Percentiles rank a stretch among this genome's conserved stretches.
phyloP scores from a whole-genome alignment of 2,113 vertebrate species.

The Dasyornis broadbenti region DNA sequence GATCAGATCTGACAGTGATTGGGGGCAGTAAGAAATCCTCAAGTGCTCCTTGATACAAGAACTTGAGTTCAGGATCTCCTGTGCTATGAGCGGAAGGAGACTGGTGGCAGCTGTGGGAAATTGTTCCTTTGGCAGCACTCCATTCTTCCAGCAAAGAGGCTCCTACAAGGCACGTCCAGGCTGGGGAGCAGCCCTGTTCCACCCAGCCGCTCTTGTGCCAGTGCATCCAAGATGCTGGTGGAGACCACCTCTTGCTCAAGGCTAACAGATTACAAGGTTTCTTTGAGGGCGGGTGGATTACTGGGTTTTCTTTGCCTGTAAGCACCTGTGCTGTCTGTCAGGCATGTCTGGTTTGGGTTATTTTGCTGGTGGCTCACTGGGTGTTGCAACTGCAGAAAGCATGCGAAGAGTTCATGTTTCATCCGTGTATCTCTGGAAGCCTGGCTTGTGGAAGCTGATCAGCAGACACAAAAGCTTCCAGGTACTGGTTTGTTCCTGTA shows the following conservation, averaged over 20 bases:
- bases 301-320: background rate
- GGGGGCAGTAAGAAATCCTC: background rate
- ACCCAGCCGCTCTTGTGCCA: background rate
- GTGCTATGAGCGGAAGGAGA: fast-evolving
- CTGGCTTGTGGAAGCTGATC: background rate
- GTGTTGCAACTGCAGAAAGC: background rate
- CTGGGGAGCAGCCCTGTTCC: background rate
- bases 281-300: background rate
- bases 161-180: background rate
- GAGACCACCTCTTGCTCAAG: background rate
- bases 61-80: background rate
- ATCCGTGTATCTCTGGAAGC: fast-evolving
- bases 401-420: background rate
- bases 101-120: background rate
- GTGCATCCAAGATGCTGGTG: background rate
- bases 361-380: background rate
- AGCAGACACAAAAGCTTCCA: background rate
- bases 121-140: background rate
- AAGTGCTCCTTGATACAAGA: background rate
- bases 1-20: fast-evolving
- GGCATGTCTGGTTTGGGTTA: background rate
- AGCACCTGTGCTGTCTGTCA: background rate
- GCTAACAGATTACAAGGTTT: background rate
- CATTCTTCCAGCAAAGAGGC: too few relatives aligned
- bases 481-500: background rate